A percentile compares a stretch with the other conserved stretches of the same genome.
phyloP scores from a whole-genome alignment of 2,888 invertebrate genomes.

The Agrilus cyanescens region DNA sequence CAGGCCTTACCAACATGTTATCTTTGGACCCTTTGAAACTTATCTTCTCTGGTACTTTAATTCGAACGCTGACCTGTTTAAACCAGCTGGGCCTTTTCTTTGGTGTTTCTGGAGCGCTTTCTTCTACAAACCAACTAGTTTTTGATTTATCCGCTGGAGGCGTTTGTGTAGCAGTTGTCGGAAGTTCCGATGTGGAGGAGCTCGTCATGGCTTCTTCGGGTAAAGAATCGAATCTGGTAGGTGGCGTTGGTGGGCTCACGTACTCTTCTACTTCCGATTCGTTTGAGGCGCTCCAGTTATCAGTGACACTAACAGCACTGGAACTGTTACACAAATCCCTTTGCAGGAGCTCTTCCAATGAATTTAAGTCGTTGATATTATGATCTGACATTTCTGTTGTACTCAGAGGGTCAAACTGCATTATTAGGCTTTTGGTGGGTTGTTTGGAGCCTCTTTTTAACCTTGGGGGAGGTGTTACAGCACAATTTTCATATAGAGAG shows the following conservation, averaged over 20 bases:
- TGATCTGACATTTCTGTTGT: constrained; percentile 19
- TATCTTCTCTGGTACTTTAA: constrained; percentile 43
- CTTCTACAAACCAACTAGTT: constrained; percentile 26
- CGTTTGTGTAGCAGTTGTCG: constrained; percentile 2
- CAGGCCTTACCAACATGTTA: constrained; percentile 40
- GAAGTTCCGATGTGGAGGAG: constrained; percentile 2
- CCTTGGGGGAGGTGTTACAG: constrained; percentile 18
- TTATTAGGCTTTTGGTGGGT: constrained; percentile 49
- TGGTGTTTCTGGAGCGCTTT: constrained; percentile 8
- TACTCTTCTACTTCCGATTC: constrained; percentile 40
- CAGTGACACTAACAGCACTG: constrained; percentile 33
- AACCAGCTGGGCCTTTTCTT: constrained; percentile 35
- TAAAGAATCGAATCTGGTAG: constrained; percentile 52
- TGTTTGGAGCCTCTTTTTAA: constrained; percentile 12
- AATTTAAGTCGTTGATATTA: constrained; percentile 47
- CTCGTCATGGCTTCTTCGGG: constrained; percentile 34
- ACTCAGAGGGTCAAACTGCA: constrained; percentile 58
- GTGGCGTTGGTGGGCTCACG: constrained; percentile 49
- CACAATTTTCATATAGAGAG: constrained; percentile 39
- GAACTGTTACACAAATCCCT: constrained; percentile 57
- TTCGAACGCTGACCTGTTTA: constrained; percentile 31
- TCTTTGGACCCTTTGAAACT: constrained; percentile 25
- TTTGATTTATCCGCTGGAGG: constrained; percentile 18
- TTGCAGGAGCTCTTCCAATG: constrained; percentile 55
- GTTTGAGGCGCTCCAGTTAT: constrained; percentile 36